Conservation (phyloP, 2,888 invertebrate species). For the Dexiosoma caninum region DNA sequence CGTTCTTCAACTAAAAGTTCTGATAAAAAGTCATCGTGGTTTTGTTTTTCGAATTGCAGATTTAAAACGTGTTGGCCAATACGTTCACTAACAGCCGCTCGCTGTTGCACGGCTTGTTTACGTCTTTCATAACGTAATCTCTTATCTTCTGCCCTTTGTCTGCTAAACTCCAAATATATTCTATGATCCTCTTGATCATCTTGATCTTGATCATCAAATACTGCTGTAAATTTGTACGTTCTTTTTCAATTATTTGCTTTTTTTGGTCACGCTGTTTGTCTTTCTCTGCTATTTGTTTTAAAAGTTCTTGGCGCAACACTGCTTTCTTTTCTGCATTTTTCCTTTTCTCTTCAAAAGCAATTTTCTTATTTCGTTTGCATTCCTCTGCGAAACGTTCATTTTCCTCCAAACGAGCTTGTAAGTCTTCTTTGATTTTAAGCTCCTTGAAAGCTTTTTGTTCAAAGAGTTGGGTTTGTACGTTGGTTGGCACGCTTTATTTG, state of each 20-base stretch:
- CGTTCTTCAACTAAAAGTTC: constrained; percentile 34
- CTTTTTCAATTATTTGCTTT: background rate
- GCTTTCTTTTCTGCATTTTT: background rate
- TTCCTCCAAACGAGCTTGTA: background rate
- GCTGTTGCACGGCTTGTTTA: background rate
- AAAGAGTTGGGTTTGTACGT: constrained; percentile 15
- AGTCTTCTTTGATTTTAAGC: background rate
- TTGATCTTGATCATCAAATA: background rate
- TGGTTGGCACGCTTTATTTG: constrained; percentile 32
- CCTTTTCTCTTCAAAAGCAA: background rate
- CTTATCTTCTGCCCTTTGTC: background rate
- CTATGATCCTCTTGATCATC: background rate
- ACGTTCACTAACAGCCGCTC: constrained; percentile 13
- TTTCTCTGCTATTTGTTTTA: constrained; percentile 31
- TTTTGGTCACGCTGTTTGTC: background rate
- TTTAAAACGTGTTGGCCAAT: constrained; percentile 17
- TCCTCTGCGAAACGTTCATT: constrained; percentile 1
- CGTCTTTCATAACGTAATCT: background rate
- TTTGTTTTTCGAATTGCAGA: constrained; percentile 6
- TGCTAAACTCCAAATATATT: background rate
- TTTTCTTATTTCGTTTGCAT: background rate
- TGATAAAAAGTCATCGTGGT: background rate
- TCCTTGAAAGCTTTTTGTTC: constrained; percentile 27
- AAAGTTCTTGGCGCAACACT: constrained; percentile 15
- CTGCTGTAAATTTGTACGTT: background rate